Evolutionary conservation across 2,113 vertebrate species (phyloP), one percentile per base, ranked within the genome.

Genomic region (Natator depressus): DNA sequence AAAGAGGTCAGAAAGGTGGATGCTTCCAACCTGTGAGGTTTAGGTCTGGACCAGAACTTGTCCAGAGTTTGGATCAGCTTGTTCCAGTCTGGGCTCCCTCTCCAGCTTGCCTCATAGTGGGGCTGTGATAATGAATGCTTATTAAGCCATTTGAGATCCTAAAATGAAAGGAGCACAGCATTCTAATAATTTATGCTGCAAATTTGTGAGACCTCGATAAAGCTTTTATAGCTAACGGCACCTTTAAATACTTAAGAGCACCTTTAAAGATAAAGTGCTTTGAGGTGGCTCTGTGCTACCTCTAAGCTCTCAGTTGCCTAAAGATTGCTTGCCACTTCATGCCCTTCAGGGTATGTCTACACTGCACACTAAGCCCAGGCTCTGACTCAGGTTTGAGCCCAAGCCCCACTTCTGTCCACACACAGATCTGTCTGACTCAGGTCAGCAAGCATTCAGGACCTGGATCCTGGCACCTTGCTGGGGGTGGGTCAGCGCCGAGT

Each of bases 141-240:
- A 94, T 94, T 94, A 97, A 96, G 8, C 84, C 69, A 91, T 97
- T 96, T 97, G 96, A 97, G 96, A 97, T 90, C 88, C 90, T 91
- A 82, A 83, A 94, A 96, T 97, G 97, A 97, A 97, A 97, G 91
- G 88, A 96, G 85, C 75, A 85, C 80, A 38, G 72, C 85, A 76
- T 96, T 96, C 88, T 90, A 94, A 94, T 95, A 96, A 96, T 87
- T 97, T 95, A 96, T 93, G 90, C 87, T 89, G 88, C 87, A 94
- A 94, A 95, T 95, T 81, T 82, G 89, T 85, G 95, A 95, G 96
- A 96, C 95, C 89, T 94, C 83, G 96, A 93, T 93, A 95, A 96
- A 95, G 49, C 53, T 95, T 96, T 96, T 94, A 92, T 91, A 93
- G 94, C 96, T 94, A 95, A 96, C 95, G 94, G 97, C 94, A 94